Percentiles rank a stretch among this genome's conserved stretches.
Evolutionary conservation across 2,888 invertebrate genomes (phyloP).

Genomic region (Netelia melanura): DNA sequence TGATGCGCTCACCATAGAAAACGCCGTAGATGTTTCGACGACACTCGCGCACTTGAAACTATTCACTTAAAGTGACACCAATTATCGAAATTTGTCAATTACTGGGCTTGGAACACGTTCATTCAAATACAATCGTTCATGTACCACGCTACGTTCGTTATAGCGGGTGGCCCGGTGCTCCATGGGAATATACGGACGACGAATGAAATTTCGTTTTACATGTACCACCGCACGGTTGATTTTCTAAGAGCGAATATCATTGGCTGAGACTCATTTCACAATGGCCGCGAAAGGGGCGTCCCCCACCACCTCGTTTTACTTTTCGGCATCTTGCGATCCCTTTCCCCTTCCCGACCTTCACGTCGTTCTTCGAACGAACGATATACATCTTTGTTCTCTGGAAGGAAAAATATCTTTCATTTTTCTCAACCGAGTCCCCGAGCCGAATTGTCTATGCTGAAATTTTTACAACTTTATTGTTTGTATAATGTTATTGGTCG

Average conservation of each 20-base stretch:
- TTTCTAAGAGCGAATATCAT: constrained; percentile 67
- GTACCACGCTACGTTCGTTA: constrained; percentile 79
- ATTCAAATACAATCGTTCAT: constrained; percentile 75
- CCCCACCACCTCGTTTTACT: constrained; percentile 62
- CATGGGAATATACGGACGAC: constrained; percentile 69
- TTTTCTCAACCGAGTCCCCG: constrained; percentile 4
- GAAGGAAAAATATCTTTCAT: constrained; percentile 34
- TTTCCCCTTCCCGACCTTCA: constrained; percentile 30
- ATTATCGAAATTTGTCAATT: constrained; percentile 65
- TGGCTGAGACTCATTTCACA: constrained; percentile 68
- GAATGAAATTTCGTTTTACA: constrained; percentile 70
- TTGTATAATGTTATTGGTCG: constrained; percentile 16
- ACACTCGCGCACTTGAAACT: constrained; percentile 49
- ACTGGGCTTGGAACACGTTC: constrained; percentile 70
- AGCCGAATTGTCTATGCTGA: background rate
- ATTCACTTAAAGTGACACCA: constrained; percentile 57
- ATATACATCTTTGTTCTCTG: constrained; percentile 62
- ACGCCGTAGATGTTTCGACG: constrained; percentile 30
- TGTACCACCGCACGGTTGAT: constrained; percentile 7
- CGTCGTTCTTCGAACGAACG: constrained; percentile 42
- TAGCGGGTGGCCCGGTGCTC: constrained; percentile 77
- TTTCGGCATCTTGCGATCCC: constrained; percentile 57
- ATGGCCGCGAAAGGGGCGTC: constrained; percentile 66
- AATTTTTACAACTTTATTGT: constrained; percentile 27
- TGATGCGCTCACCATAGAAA: constrained; percentile 57